phyloP scores from a whole-genome alignment of 2,888 invertebrate species.

The Epicampocera succincta region DNA sequence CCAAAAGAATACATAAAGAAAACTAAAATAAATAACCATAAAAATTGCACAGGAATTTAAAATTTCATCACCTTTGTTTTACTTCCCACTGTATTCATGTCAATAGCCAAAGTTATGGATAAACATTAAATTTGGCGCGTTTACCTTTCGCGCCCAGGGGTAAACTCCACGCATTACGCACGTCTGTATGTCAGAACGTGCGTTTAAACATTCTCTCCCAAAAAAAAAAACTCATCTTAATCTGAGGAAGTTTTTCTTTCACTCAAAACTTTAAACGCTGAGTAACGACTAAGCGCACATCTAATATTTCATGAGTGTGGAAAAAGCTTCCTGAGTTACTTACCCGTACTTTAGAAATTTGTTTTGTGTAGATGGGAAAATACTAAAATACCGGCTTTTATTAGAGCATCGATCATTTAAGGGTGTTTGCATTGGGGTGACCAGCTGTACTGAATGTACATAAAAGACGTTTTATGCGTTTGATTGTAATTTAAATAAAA shows the following conservation, averaged over 20 bases:
- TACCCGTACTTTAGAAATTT: not conserved
- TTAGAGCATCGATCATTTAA: conserved; percentile 27
- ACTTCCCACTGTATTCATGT: conserved; percentile 1
- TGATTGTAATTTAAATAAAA: too few species aligned
- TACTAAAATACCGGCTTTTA: conserved; percentile 58
- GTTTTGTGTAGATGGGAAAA: not conserved
- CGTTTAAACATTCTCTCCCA: conserved; percentile 7
- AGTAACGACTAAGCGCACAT: conserved; percentile 1
- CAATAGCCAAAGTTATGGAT: conserved; percentile 8
- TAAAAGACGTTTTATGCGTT: too few species aligned
- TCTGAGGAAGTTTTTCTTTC: not conserved
- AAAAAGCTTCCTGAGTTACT: conserved; percentile 48
- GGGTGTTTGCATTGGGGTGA: conserved; percentile 47
- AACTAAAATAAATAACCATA: too few species aligned
- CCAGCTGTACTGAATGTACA: conserved; percentile 9
- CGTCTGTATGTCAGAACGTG: too few species aligned
- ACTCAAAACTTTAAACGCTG: conserved; percentile 16
- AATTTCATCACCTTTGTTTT: conserved; percentile 5
- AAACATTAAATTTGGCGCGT: conserved; percentile 37
- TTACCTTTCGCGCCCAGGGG: conserved; percentile 7
- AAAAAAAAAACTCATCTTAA: conserved; percentile 40
- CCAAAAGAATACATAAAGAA: too few species aligned
- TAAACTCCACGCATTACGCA: conserved; percentile 24
- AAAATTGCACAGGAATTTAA: too few species aligned
- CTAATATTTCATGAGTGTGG: not conserved